These are phyloP conservation scores for Agapornis roseicollis DNA, from an alignment of 2,113 vertebrate genomes.

Conservation along the genomic window DNA sequence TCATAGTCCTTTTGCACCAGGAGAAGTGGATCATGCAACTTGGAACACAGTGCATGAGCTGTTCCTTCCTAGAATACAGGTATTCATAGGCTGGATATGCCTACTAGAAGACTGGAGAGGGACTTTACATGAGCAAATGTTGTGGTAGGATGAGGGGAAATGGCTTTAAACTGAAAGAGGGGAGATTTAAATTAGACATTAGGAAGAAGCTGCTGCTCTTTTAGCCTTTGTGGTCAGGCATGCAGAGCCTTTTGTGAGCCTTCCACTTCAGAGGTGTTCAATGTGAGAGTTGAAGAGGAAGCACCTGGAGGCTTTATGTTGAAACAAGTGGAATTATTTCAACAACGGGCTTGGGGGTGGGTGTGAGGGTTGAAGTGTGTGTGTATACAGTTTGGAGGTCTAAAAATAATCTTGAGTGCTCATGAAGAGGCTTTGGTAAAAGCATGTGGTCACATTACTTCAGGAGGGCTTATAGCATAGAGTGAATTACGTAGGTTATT, in stretches of 20 bases:
- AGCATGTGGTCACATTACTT: background rate
- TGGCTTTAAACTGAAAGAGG: background rate
- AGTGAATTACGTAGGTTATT: background rate
- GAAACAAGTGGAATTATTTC: slow-evolving; percentile 21
- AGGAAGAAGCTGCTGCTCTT: background rate
- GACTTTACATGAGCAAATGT: background rate
- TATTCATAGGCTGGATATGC: background rate
- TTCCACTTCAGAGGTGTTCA: background rate
- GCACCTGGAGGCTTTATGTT: slow-evolving; percentile 29
- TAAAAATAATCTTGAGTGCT: background rate
- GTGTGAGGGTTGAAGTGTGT: background rate
- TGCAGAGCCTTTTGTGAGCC: background rate
- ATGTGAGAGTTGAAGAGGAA: background rate
- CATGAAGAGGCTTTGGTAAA: background rate
- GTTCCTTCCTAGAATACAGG: background rate
- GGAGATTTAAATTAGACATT: background rate
- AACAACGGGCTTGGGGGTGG: background rate
- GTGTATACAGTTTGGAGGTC: background rate
- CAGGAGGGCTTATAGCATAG: background rate
- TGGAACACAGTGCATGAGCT: background rate
- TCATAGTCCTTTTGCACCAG: background rate
- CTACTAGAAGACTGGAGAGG: background rate
- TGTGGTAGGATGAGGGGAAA: background rate
- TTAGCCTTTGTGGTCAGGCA: background rate
- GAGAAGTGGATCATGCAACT: background rate